A percentile compares a stretch with the other conserved stretches of the same genome.
phyloP scores from a whole-genome alignment of 1,140 invertebrate species.

The Trialeurodes vaporariorum region DNA sequence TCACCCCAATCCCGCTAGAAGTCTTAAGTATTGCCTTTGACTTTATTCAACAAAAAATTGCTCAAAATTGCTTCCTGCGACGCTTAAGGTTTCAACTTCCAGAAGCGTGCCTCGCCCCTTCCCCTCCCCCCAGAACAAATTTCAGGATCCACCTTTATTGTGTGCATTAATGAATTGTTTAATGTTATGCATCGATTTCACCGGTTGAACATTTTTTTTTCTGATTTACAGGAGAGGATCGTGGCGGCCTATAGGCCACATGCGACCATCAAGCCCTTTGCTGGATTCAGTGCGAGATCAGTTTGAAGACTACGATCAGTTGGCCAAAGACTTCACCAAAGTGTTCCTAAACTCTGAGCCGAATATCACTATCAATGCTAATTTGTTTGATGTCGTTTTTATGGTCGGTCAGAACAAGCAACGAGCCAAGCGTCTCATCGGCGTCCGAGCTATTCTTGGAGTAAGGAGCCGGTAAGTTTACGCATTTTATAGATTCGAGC shows the following conservation, averaged over 20 bases:
- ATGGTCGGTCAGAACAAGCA: constrained; percentile 81
- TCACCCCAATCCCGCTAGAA: no score
- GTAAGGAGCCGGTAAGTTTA: constrained; percentile 63
- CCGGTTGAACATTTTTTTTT: constrained; percentile 3
- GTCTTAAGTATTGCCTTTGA: no score
- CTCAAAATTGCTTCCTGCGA: no score
- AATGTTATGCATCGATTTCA: background rate
- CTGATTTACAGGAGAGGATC: constrained; percentile 51
- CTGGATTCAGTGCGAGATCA: constrained; percentile 82
- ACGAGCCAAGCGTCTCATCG: constrained; percentile 66
- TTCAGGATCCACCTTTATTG: no score
- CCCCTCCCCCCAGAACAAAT: no score
- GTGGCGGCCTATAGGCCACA: constrained; percentile 88
- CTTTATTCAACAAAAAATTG: no score
- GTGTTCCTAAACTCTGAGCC: constrained; percentile 72
- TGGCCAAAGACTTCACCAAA: constrained; percentile 83
- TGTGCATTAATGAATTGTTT: no score
- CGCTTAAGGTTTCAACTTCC: no score
- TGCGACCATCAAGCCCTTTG: constrained; percentile 83
- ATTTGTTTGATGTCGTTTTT: constrained; percentile 83
- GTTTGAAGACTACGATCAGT: constrained; percentile 86
- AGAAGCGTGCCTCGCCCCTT: no score
- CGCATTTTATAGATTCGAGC: no score
- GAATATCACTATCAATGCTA: constrained; percentile 55
- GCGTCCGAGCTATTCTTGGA: constrained; percentile 79